Base-by-base conservation (phyloP, 1,140 invertebrate genomes). In the Cydia amplana region DNA sequence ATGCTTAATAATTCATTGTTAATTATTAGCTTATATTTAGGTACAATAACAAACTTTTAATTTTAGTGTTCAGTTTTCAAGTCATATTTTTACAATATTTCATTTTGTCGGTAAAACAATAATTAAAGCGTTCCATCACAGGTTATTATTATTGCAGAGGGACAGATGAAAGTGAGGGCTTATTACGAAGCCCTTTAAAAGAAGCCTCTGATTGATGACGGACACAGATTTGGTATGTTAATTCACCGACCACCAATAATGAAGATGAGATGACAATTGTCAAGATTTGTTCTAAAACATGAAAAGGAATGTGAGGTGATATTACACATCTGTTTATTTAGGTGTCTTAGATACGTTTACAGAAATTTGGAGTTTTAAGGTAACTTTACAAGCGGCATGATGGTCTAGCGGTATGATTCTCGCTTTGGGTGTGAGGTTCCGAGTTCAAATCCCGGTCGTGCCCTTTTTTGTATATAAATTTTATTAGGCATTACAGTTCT, bases 141-240 rank as follows among this genome's bases (percentile, higher is more conserved):
- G 78, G 79, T 81, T 83, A 86, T 86, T 82, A 84, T 78, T 70
- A 79, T 79, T 75, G 78, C 79, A 32, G 49, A 67, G 60, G 74
- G 75, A 79, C 81, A 86, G 82, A 90, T 89, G 88, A 91, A 91
- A 91, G 87, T 86, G 85, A 89, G 85, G 80, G 89, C 89, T 91
- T 91, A 90, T 65, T n/a, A n/a, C n/a, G 87, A 90, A 88, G 80
- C 85, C 85, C 75, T 86, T 87, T 83, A 81, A 87, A 88, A 87
- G 83, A 86, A 89, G 80, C 83, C 82, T 80, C 64, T 91, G 89
- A 90, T 91, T 91, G 88, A 91, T 91, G 88, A 80, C 32, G 72
- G 78, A 43, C 78, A 75, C 82, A 89, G 89, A 88, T 91, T 91
- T 88, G 87, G 87, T 89, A 90, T 91, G 88, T 84, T 89, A 89